phyloP scores from a whole-genome alignment of 2,113 vertebrate genomes.

The Bothrops jararaca region DNA sequence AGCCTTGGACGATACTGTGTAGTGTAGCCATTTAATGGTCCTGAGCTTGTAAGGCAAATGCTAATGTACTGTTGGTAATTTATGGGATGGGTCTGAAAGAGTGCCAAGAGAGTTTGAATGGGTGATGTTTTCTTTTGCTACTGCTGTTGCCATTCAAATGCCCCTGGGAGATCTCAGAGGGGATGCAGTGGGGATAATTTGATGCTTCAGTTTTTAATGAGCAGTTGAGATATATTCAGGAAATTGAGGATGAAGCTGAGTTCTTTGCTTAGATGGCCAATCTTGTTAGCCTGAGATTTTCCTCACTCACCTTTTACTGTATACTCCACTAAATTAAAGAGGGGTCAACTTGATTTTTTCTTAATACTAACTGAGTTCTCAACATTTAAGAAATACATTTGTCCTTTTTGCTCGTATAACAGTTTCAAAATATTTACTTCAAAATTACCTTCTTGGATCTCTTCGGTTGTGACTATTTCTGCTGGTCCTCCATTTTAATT shows the following conservation, averaged over 20 bases:
- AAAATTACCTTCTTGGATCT: background rate
- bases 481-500: background rate
- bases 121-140: slow-evolving; percentile 16
- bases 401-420: background rate
- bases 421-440: background rate
- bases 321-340: background rate
- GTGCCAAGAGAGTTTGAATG: background rate
- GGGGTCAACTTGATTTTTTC: background rate
- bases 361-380: background rate
- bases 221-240: slow-evolving; percentile 14
- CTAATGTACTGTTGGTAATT: background rate
- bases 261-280: background rate
- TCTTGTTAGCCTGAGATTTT: background rate
- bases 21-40: background rate
- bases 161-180: slow-evolving; percentile 15
- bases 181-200: slow-evolving; percentile 43
- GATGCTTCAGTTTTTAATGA: slow-evolving; percentile 44
- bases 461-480: background rate
- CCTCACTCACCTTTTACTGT: background rate
- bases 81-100: background rate
- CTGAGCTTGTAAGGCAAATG: background rate
- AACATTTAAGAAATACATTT: background rate
- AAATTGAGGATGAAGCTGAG: background rate
- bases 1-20: background rate
- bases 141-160: background rate